Evolutionary conservation across 2,113 vertebrate species (phyloP).

Genomic region (Paratilapia polleni): DNA sequence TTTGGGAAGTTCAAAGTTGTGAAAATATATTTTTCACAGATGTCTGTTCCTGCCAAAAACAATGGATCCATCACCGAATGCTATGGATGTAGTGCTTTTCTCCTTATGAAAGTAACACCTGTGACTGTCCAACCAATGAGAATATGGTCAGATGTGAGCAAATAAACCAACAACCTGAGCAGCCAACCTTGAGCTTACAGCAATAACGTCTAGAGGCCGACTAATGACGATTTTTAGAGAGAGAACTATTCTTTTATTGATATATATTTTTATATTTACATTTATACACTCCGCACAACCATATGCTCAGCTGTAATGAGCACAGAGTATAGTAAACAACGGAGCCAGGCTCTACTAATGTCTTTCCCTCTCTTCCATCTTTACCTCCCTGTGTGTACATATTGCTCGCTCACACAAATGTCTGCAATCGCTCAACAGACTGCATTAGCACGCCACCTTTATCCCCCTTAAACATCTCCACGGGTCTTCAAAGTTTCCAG

Average conservation of each 20-base stretch:
- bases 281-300: not conserved
- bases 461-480: constrained; percentile 42
- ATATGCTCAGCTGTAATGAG: not conserved
- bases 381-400: not conserved
- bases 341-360: not conserved
- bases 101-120: no score
- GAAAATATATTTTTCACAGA: no score
- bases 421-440: constrained; percentile 26
- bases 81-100: no score
- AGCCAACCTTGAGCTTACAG: no score
- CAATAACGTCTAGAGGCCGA: no score
- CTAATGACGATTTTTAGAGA: no score
- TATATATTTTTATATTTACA: not conserved
- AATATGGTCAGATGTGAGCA: no score
- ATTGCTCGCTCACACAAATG: constrained; percentile 21
- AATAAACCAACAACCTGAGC: no score
- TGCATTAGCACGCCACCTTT: constrained; percentile 21
- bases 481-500: constrained; percentile 43
- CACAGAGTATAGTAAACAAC: not conserved
- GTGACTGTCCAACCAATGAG: no score
- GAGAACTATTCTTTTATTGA: not conserved
- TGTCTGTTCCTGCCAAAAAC: no score
- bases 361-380: not conserved
- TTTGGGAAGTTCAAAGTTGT: no score
- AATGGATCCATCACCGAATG: no score